Conservation (phyloP, 1,140 invertebrate species). For the Lucilia sericata region DNA sequence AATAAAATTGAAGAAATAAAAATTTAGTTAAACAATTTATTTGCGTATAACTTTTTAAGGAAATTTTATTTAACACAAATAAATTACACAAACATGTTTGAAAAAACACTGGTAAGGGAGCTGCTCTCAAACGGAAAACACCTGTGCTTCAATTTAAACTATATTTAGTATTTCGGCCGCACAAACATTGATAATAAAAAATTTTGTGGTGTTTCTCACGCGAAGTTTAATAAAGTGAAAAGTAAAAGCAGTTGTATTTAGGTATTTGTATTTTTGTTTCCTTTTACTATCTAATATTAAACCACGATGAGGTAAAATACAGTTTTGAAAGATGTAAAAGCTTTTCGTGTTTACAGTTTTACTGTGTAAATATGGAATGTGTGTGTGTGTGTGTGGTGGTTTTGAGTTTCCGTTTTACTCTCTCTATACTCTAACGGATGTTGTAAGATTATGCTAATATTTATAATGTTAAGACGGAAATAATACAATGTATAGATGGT, state of each 20-base stretch:
- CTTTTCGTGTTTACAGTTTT: too few species aligned
- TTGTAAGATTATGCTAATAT: constrained; percentile 7
- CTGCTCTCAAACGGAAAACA: not conserved
- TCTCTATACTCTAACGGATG: not conserved
- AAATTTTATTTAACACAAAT: not conserved
- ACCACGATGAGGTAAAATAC: too few species aligned
- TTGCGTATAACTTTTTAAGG: not conserved
- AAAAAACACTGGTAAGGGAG: too few species aligned
- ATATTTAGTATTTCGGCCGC: not conserved
- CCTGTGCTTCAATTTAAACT: not conserved
- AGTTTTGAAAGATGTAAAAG: too few species aligned
- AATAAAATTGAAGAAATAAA: not conserved
- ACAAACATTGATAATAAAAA: not conserved
- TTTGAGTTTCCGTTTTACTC: too few species aligned
- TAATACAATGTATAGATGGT: not conserved
- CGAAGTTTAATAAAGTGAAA: constrained; percentile 3
- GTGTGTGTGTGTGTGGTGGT: too few species aligned
- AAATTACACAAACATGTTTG: not conserved
- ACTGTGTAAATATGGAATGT: too few species aligned
- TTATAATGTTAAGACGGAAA: constrained; percentile 11
- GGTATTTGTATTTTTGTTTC: too few species aligned
- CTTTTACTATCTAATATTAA: too few species aligned
- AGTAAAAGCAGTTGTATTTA: not conserved
- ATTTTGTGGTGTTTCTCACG: not conserved
- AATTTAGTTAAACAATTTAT: not conserved